Conservation (phyloP, 2,888 invertebrate species). For the Lutraria lutraria region DNA sequence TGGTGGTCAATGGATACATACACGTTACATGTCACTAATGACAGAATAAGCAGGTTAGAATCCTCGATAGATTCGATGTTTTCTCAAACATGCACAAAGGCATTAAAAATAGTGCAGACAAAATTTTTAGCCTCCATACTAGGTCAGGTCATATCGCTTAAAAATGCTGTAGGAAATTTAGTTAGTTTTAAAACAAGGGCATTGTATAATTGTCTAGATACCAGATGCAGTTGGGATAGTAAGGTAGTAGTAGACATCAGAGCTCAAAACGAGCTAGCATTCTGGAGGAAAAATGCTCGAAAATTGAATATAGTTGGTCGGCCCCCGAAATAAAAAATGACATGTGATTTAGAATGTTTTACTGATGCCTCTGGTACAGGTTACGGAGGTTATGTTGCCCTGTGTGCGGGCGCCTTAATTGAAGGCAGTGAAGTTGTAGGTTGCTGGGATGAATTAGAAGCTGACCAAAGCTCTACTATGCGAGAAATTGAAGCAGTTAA, state of each 20-base stretch:
- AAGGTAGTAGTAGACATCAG: constrained; percentile 39
- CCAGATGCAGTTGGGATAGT: constrained; percentile 47
- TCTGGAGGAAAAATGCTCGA: constrained; percentile 19
- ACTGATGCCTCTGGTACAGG: neutral
- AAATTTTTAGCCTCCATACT: constrained; percentile 43
- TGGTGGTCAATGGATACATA: constrained; percentile 48
- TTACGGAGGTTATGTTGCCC: constrained; percentile 35
- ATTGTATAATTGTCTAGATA: constrained; percentile 44
- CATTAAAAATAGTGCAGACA: constrained; percentile 28
- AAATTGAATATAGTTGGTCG: neutral
- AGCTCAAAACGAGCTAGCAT: neutral
- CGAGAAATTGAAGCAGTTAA: constrained; percentile 35
- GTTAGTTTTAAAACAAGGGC: constrained; percentile 40
- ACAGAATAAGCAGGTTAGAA: constrained; percentile 35
- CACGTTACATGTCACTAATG: constrained; percentile 44
- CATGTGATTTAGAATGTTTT: neutral
- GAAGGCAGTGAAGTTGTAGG: constrained; percentile 16
- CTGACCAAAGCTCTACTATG: constrained; percentile 33
- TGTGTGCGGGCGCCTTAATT: constrained; percentile 42
- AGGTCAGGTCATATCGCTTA: constrained; percentile 50
- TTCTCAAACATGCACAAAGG: neutral
- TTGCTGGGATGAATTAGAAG: constrained; percentile 21
- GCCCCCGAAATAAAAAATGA: neutral
- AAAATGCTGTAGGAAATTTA: constrained; percentile 43
- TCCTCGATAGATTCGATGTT: constrained; percentile 6